A percentile compares a stretch with the other conserved stretches of the same genome.
Evolutionary conservation across 2,113 vertebrate genomes (phyloP).

Genomic region (Myiozetetes cayanensis): DNA sequence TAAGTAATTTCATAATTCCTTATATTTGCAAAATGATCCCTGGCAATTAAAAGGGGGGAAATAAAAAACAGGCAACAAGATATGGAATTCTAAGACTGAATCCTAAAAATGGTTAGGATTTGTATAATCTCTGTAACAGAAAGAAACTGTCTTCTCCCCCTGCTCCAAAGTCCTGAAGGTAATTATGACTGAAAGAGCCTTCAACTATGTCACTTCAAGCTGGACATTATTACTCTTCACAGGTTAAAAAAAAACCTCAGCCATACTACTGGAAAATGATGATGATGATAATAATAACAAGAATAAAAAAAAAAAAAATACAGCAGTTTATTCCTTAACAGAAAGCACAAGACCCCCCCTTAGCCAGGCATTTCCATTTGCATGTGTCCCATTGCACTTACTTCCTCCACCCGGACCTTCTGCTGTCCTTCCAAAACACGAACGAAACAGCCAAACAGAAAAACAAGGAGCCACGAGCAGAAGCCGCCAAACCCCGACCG

Average conservation of each 20-base stretch:
- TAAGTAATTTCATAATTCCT: not conserved
- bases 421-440: not conserved
- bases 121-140: not conserved
- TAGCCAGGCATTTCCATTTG: not conserved
- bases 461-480: not conserved
- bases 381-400: not conserved
- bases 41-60: not conserved
- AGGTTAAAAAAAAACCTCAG: not conserved
- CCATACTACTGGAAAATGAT: not conserved
- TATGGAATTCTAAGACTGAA: not conserved
- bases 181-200: not conserved
- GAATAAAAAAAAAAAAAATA: not conserved
- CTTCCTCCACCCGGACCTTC: not conserved
- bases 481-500: not conserved
- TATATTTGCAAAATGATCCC: not conserved
- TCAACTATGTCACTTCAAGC: not conserved
- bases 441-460: not conserved
- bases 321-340: not conserved
- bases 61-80: not conserved
- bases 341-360: not conserved
- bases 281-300: not conserved
- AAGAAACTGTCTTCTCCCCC: not conserved
- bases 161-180: not conserved
- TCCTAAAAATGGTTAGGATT: not conserved
- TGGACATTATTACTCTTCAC: not conserved